Evolutionary conservation across 2,797 vertebrate genomes (phyloP).

Genomic region (Neopelma chrysocephalum): DNA sequence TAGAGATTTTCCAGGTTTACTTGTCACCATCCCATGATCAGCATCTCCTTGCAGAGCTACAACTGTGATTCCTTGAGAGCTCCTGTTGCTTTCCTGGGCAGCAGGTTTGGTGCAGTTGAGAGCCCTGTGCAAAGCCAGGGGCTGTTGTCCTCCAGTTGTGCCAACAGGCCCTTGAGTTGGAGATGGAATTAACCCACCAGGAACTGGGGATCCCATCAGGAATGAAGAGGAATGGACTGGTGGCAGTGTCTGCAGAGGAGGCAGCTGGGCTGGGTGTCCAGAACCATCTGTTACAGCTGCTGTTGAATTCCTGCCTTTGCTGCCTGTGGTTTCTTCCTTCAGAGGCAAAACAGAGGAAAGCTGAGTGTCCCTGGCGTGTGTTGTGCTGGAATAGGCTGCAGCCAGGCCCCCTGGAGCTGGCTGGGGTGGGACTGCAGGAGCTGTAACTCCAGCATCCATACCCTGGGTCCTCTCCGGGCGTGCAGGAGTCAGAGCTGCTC

Average conservation of each 20-base stretch:
- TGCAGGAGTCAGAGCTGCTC: background rate
- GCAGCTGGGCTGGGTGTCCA: background rate
- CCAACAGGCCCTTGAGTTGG: background rate
- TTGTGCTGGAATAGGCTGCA: background rate
- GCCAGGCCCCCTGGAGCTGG: background rate
- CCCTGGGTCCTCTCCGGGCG: background rate
- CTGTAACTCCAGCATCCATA: background rate
- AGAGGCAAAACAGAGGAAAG: background rate
- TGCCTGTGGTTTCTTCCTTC: background rate
- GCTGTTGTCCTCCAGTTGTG: background rate
- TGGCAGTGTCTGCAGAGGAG: background rate
- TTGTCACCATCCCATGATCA: background rate
- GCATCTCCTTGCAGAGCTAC: background rate
- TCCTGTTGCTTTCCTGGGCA: background rate
- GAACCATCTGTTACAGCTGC: background rate
- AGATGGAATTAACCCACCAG: background rate
- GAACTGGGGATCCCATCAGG: background rate
- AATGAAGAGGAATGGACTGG: background rate
- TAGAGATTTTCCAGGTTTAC: background rate
- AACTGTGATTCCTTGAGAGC: background rate
- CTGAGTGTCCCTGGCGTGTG: accelerated
- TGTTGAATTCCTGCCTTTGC: background rate
- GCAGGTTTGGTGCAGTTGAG: background rate
- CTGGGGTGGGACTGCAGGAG: background rate
- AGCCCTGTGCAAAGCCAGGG: background rate